Evolutionary conservation across 1,140 invertebrate species (phyloP), one percentile per base, ranked within the genome.

Genomic region (Listronotus bonariensis): DNA sequence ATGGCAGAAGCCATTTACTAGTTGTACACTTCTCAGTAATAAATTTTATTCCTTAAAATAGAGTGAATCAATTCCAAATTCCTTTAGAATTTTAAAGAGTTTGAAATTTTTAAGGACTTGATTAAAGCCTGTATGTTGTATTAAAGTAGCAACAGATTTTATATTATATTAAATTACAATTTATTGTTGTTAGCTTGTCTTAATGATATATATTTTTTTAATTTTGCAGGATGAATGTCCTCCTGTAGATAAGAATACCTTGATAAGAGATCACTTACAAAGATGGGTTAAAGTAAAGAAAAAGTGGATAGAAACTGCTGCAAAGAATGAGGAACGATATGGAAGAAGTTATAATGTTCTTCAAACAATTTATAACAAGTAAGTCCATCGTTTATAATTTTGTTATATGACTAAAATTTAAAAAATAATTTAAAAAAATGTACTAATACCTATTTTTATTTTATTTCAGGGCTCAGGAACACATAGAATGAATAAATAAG

Each of bases 331-430:
- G 75, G 80, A 81, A 34, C 78, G 88, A 18, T 91, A 88, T 72
- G 64, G 69, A 20, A 73, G 81, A 54, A 84, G 88, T 68, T 85
- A 84, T 60, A 76, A 81, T 45, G 79, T 88, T 62, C 80, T 91
- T n/a, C 82, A 84, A 55, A 83, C 81, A 18, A 87, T 89, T 68
- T 87, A 86, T 72, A 83, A 85, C 71, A 87, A 84, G 87, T 89
- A 75, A 78, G 64, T 54, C 26, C 49, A 46, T 49, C 0, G 11
- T 9, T 12, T 31, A 31, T 52, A 34, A 46, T n/a, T 12, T 8
- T 6, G 49, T 48, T 61, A 10, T 61, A 46, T n/a, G 12, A n/a
- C 11, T 31, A 10, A 18, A 12, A 36, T 32, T 7, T 6, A 12
- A n/a, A 52, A 52, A 32, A 52, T 26, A 52, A 31, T 18, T 17